Conservation (phyloP, 2,888 invertebrate genomes). For the Trissoscelio sp. region DNA sequence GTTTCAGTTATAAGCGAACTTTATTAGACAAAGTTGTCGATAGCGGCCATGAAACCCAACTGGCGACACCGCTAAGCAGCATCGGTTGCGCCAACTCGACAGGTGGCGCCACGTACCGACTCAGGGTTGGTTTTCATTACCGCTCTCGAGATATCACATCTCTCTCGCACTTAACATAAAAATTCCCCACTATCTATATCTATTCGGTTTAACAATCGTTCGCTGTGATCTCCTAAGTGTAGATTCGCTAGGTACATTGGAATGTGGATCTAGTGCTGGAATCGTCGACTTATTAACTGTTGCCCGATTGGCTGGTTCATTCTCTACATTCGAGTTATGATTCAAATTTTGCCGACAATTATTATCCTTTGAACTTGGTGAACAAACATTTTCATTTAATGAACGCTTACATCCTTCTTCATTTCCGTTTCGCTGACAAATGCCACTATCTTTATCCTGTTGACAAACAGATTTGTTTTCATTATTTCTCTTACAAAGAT, state of each 20-base stretch:
- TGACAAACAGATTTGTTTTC: too few relatives aligned
- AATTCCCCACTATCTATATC: not conserved
- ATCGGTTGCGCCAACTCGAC: too few relatives aligned
- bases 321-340: not conserved
- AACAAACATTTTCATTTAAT: not conserved
- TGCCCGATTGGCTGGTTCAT: not conserved
- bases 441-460: too few relatives aligned
- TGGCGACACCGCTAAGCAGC: too few relatives aligned
- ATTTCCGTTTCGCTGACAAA: too few relatives aligned
- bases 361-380: not conserved
- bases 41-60: too few relatives aligned
- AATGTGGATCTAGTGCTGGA: not conserved
- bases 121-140: slow-evolving; percentile 2
- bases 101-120: too few relatives aligned
- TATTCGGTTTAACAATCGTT: not conserved
- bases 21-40: too few relatives aligned
- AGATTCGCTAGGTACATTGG: not conserved
- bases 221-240: not conserved
- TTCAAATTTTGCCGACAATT: not conserved
- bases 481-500: not conserved
- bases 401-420: too few relatives aligned
- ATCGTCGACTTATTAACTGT: not conserved
- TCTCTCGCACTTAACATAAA: not conserved
- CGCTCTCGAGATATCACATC: not conserved
- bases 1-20: too few relatives aligned